Base-by-base conservation (phyloP, 2,888 invertebrate species). In the Hypena proboscidalis region DNA sequence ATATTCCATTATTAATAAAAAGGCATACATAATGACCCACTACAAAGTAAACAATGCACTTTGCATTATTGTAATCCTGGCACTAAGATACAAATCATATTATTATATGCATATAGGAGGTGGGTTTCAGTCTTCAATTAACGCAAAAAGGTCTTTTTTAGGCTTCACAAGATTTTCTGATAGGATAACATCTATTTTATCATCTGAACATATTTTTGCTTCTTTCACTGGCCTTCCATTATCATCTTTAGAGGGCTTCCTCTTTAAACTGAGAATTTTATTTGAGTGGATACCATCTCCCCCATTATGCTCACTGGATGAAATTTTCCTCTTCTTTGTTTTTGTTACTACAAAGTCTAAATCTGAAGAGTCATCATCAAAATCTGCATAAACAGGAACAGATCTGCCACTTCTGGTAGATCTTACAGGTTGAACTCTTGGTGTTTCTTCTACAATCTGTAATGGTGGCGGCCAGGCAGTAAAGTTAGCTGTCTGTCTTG, bases 361-460 rank as follows among this genome's bases (percentile, higher is more conserved):
- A 55, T 90, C 90, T 19, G 85, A 81, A 0, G 86, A 85, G 44
- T 90, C 90, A 67, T 90, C 90, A 77, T 89, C 89, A 66, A 84
- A 83, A 3, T 82, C 86, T 32, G 82, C 77, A 69, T 90, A 90
- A 4, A 85, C 77, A 8, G 90, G 90, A 21, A 83, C 85, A 9
- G 82, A 76, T 1, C 90, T 70, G 0, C 90, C 90, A 66, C 90
- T 89, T 31, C 90, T 77, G 2, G 90, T 90, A 2, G 89, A 86
- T 15, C 90, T 70, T 1, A 80, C 46, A 1, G 90, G 85, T 49
- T 81, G 84, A 7, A 81, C 58, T 55, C 84, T 80, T 1, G 80
- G 74, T 20, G 85, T 74, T 59, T 86, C 85, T 51, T 90, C 89
- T 15, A 88, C 67, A 49, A 90, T 89, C 60, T 89, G 87, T 32